These are phyloP conservation scores for Aradus depressus DNA, from an alignment of 2,888 invertebrate species.

Conservation along the genomic window DNA sequence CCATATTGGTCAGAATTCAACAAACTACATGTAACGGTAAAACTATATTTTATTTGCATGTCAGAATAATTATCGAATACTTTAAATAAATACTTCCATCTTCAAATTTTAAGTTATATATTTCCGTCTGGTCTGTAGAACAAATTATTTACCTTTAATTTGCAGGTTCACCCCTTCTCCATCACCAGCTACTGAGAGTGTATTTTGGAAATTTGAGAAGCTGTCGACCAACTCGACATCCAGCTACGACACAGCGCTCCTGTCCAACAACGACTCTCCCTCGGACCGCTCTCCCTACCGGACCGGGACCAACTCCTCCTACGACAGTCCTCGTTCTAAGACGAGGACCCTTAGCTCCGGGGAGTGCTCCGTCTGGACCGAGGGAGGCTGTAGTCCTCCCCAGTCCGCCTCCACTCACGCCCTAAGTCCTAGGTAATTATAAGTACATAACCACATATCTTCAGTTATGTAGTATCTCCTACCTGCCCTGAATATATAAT, in stretches of 20 bases:
- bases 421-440: slow-evolving; percentile 8
- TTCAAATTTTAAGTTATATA: no score
- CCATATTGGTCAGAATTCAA: no score
- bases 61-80: no score
- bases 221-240: slow-evolving; percentile 25
- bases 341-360: slow-evolving; percentile 28
- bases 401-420: slow-evolving; percentile 7
- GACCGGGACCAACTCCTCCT: slow-evolving; percentile 27
- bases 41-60: no score
- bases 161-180: slow-evolving; percentile 15
- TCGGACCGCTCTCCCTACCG: slow-evolving; percentile 26
- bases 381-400: slow-evolving; percentile 25
- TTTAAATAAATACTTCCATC: no score
- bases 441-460: neutral
- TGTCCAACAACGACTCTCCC: slow-evolving; percentile 28
- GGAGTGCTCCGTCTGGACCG: slow-evolving; percentile 28
- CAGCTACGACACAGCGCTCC: slow-evolving; percentile 26
- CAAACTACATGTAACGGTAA: no score
- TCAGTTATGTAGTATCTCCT: no score
- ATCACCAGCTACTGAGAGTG: slow-evolving; percentile 16
- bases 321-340: slow-evolving; percentile 25
- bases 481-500: no score
- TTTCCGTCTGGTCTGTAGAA: no score
- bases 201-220: slow-evolving; percentile 26
- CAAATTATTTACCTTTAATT: no score